These are phyloP conservation scores for Beris morrisii DNA, from an alignment of 2,888 invertebrate genomes.

Conservation along the genomic window DNA sequence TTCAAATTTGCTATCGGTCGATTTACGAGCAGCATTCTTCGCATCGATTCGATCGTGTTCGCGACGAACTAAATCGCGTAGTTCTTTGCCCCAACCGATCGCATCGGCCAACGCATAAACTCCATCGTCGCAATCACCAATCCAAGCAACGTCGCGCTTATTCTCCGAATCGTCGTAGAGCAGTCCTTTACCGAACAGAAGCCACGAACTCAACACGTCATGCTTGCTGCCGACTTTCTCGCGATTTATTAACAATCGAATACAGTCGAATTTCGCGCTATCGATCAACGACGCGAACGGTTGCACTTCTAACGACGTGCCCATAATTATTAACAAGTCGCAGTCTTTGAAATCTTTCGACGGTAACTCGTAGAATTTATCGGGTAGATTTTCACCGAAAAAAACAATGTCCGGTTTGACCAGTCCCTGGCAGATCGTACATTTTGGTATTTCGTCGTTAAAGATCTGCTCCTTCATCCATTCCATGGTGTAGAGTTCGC, in stretches of 20 bases:
- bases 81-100: slow-evolving; percentile 77
- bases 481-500: slow-evolving; percentile 69
- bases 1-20: background rate
- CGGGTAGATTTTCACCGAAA: slow-evolving; percentile 89
- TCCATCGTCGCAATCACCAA: slow-evolving; percentile 84
- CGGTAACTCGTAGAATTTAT: slow-evolving; percentile 70
- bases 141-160: slow-evolving; percentile 74
- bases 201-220: slow-evolving; percentile 49
- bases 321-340: slow-evolving; percentile 92
- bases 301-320: slow-evolving; percentile 91
- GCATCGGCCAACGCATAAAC: slow-evolving; percentile 72
- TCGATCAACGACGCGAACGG: slow-evolving; percentile 90
- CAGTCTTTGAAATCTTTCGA: slow-evolving; percentile 79
- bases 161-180: slow-evolving; percentile 68
- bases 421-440: slow-evolving; percentile 73
- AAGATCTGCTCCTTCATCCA: slow-evolving; percentile 88
- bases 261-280: slow-evolving; percentile 70
- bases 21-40: background rate
- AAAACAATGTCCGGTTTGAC: slow-evolving; percentile 96
- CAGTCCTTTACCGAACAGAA: slow-evolving; percentile 61
- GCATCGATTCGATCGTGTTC: slow-evolving; percentile 62
- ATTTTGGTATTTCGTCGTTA: slow-evolving; percentile 73
- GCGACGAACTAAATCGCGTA: slow-evolving; percentile 60
- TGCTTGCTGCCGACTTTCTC: slow-evolving; percentile 67
- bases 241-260: slow-evolving; percentile 84